Evolutionary conservation across 92 coral and sea anemone species (phyloP), one percentile per base, ranked within the genome.

Genomic region (Meandrina meandrites): DNA sequence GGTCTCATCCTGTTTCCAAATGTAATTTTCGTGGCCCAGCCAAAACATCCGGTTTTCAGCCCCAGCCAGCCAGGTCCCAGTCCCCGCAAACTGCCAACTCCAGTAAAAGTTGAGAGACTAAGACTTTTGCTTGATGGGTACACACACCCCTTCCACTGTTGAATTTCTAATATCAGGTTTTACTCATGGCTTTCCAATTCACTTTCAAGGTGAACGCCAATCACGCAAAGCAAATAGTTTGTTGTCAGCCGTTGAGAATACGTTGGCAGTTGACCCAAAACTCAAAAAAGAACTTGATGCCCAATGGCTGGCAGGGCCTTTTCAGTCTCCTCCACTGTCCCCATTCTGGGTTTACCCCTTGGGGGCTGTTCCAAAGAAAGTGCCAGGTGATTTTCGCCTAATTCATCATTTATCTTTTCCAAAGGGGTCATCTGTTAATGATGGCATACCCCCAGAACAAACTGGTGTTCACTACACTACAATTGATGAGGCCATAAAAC

Each of bases 341-440:
- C 74, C 79, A 36, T 90, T 92, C 82, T 35, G 86, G 8, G 79
- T 92, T 53, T 92, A 93, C 21, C 95, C 95, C 13, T 70, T 90
- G 67, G 93, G 95, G 28, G 89, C 89, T 27, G 92, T 92, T 24
- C 92, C 94, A 18, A 86, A 92, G 62, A 89, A 86, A 73, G 72
- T 47, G 1, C 93, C 89, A 0, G 93, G 93, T 34, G 95, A 92
- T 78, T 90, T 86, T 80, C 81, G 95, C 27, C 45, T 90, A 58
- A 90, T 92, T 19, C 96, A 88, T 51, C 93, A 90, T 30, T 76
- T 93, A 66, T 90, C 93, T 2, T 91, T 69, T 81, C 96, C 96
- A 7, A 80, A 80, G 21, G 92, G 93, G n/a, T 66, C 88, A 6
- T 90, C 96, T 21, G 93, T 93, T 11, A 93, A 93, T 79, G 90